Conservation (phyloP, 2,888 invertebrate genomes). For the Oxytorus armatus region DNA sequence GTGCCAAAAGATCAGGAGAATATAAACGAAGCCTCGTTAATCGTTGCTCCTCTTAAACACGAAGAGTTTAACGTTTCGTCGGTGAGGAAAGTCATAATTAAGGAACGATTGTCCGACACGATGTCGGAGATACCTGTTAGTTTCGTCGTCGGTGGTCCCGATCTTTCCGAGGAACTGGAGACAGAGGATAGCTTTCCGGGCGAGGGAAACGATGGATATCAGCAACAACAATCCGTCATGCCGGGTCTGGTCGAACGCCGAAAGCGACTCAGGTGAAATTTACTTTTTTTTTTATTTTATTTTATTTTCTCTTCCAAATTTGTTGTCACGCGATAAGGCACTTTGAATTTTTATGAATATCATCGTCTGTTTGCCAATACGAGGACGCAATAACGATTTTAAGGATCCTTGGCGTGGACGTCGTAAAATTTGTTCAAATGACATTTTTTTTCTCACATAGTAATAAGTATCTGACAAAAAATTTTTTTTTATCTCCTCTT, state of each 20-base stretch:
- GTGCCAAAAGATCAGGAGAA: slow-evolving; percentile 51
- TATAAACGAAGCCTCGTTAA: background rate
- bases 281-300: slow-evolving; percentile 20
- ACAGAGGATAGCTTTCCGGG: slow-evolving; percentile 81
- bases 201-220: slow-evolving; percentile 73
- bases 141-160: slow-evolving; percentile 82
- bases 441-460: no score
- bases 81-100: slow-evolving; percentile 15
- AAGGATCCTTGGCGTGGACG: no score
- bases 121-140: slow-evolving; percentile 81
- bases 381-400: no score
- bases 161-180: slow-evolving; percentile 77
- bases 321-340: background rate
- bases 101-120: slow-evolving; percentile 39
- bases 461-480: no score
- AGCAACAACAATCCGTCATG: slow-evolving; percentile 73
- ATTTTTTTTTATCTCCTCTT: no score
- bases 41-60: background rate
- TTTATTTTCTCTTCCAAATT: background rate
- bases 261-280: slow-evolving; percentile 84
- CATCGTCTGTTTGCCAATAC: no score
- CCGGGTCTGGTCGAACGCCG: slow-evolving; percentile 84
- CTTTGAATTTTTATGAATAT: no score
- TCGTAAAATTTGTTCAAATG: no score
- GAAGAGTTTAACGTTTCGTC: background rate